Evolutionary conservation across 1,140 invertebrate genomes (phyloP).

Genomic region (Heterodera carotae): DNA sequence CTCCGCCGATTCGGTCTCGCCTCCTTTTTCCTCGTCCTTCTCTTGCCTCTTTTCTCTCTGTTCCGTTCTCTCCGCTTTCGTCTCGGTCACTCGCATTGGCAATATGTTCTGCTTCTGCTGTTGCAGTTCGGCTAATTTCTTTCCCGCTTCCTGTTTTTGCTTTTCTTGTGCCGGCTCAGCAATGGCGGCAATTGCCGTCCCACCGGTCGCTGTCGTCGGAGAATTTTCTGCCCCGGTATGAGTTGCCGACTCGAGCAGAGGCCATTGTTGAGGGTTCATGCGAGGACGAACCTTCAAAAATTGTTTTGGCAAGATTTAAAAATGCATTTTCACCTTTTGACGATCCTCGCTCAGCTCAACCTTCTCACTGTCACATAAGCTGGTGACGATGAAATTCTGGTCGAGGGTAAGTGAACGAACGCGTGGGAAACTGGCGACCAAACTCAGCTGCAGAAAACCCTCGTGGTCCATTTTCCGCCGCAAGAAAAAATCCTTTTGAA

Average conservation of each 20-base stretch:
- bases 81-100: no score
- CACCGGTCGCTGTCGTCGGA: neutral
- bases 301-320: no score
- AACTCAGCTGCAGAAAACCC: slow-evolving; percentile 85
- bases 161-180: no score
- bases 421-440: slow-evolving; percentile 93
- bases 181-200: no score
- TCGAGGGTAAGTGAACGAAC: slow-evolving; percentile 84
- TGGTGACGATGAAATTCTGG: slow-evolving; percentile 75
- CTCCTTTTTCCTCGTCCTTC: no score
- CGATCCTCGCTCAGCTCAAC: slow-evolving; percentile 55
- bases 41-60: neutral
- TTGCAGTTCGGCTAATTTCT: no score
- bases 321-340: slow-evolving; percentile 49
- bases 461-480: slow-evolving; percentile 91
- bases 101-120: no score
- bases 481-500: slow-evolving; percentile 91
- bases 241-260: slow-evolving; percentile 26
- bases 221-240: slow-evolving; percentile 8
- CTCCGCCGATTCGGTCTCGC: no score
- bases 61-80: neutral
- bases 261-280: slow-evolving; percentile 32
- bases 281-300: slow-evolving; percentile 46
- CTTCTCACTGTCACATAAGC: slow-evolving; percentile 57
- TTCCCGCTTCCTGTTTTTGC: no score